These are phyloP conservation scores for Tiliacea aurago DNA, from an alignment of 2,888 invertebrate genomes.

Conservation along the genomic window DNA sequence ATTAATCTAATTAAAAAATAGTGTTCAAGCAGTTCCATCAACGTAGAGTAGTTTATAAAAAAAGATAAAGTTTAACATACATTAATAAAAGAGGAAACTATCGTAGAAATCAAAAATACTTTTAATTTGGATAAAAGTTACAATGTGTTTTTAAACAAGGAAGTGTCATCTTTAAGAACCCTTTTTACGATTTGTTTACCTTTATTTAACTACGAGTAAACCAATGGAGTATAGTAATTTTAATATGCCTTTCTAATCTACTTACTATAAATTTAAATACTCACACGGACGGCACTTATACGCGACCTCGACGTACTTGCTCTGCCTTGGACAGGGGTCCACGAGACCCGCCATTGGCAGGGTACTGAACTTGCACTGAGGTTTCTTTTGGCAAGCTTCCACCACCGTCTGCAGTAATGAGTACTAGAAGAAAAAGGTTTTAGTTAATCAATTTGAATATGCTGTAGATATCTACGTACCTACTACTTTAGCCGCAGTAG, in stretches of 20 bases:
- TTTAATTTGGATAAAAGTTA: no score
- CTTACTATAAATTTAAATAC: slow-evolving; percentile 69
- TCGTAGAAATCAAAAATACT: no score
- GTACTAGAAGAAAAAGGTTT: slow-evolving; percentile 90
- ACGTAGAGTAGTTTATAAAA: no score
- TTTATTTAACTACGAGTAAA: no score
- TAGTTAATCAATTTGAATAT: slow-evolving; percentile 38
- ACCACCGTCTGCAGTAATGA: slow-evolving; percentile 97
- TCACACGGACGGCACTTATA: slow-evolving; percentile 99
- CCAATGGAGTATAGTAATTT: no score
- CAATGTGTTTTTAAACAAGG: no score
- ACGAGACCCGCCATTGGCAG: slow-evolving; percentile 95
- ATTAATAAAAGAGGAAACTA: no score
- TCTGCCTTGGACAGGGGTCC: slow-evolving; percentile 97
- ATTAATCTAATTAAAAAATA: no score
- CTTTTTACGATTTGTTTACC: no score
- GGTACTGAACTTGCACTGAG: slow-evolving; percentile 96
- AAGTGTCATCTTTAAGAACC: no score
- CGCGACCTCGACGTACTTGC: slow-evolving; percentile 98
- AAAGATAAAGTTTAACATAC: no score
- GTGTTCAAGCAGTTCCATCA: no score
- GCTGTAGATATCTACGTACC: not conserved
- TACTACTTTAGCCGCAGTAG: not conserved
- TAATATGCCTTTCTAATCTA: not conserved
- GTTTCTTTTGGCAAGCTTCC: slow-evolving; percentile 97